These are phyloP conservation scores for Drosophila nannoptera DNA, from an alignment of 1,140 invertebrate species.

Conservation along the genomic window DNA sequence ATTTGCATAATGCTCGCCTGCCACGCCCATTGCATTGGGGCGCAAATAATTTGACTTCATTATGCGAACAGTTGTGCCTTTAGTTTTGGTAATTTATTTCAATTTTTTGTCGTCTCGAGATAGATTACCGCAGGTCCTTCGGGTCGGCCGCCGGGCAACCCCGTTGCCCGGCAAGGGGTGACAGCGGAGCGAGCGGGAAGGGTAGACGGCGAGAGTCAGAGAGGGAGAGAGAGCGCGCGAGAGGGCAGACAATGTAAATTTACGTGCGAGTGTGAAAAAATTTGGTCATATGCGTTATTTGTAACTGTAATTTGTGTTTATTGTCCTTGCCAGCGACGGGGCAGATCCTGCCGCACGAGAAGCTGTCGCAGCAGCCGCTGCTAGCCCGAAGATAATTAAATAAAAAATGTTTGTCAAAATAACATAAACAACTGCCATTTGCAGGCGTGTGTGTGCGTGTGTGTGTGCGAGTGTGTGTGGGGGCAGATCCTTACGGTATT, in stretches of 20 bases:
- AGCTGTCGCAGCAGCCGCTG: neutral
- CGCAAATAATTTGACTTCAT: constrained; percentile 74
- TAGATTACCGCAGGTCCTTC: constrained; percentile 42
- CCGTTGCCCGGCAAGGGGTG: constrained; percentile 36
- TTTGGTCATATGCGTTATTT: constrained; percentile 54
- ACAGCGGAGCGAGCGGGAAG: constrained; percentile 11
- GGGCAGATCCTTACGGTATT: constrained; percentile 47
- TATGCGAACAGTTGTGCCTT: constrained; percentile 79
- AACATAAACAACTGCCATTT: constrained; percentile 36
- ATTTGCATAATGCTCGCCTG: constrained; percentile 64
- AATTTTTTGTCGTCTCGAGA: constrained; percentile 49
- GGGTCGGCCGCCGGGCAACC: constrained; percentile 5
- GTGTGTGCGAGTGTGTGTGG: constrained; percentile 21
- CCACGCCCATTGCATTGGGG: constrained; percentile 64
- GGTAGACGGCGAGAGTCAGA: neutral
- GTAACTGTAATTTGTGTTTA: constrained; percentile 69
- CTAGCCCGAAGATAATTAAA: constrained; percentile 36
- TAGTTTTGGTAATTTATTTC: constrained; percentile 79
- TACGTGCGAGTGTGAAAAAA: constrained; percentile 34
- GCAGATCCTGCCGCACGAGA: neutral
- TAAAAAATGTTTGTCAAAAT: constrained; percentile 50
- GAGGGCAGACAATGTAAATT: constrained; percentile 3
- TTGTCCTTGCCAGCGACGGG: constrained; percentile 36
- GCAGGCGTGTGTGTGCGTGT: neutral
- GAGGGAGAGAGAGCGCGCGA: neutral